A percentile compares a stretch with the other conserved stretches of the same genome.
phyloP scores from a whole-genome alignment of 2,113 vertebrate genomes.

The Anolis carolinensis region DNA sequence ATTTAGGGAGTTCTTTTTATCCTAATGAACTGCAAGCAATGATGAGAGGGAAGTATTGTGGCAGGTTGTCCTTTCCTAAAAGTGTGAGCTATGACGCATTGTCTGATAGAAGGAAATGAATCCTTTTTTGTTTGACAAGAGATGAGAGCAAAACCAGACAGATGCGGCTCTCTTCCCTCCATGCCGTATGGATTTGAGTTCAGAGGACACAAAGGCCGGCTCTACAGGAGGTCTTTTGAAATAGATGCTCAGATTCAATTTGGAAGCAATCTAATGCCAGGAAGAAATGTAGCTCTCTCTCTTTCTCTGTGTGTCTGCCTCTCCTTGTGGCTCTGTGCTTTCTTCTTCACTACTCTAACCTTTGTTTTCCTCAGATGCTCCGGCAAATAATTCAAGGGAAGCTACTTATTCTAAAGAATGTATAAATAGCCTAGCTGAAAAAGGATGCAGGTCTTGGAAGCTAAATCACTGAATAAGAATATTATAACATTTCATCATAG shows the following conservation, averaged over 20 bases:
- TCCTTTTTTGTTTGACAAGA: slow-evolving; percentile 21
- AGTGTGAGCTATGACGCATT: neutral
- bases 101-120: neutral
- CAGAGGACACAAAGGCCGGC: neutral
- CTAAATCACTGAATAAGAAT: neutral
- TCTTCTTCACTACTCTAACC: neutral
- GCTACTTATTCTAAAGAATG: neutral
- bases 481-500: neutral
- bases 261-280: slow-evolving; percentile 25
- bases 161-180: slow-evolving; percentile 10
- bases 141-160: slow-evolving; percentile 23
- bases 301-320: neutral
- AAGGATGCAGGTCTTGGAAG: neutral
- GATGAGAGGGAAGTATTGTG: neutral
- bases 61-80: slow-evolving; percentile 13
- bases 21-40: slow-evolving; percentile 28
- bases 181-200: slow-evolving; percentile 10
- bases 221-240: slow-evolving; percentile 20
- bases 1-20: neutral
- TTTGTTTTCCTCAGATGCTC: neutral
- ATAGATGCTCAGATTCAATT: slow-evolving; percentile 33
- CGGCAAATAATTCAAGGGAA: slow-evolving; percentile 1
- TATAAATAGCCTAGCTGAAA: neutral
- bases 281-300: neutral
- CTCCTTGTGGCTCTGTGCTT: neutral